Conservation (phyloP, 2,888 invertebrate species). For the Phyto melanocephala region DNA sequence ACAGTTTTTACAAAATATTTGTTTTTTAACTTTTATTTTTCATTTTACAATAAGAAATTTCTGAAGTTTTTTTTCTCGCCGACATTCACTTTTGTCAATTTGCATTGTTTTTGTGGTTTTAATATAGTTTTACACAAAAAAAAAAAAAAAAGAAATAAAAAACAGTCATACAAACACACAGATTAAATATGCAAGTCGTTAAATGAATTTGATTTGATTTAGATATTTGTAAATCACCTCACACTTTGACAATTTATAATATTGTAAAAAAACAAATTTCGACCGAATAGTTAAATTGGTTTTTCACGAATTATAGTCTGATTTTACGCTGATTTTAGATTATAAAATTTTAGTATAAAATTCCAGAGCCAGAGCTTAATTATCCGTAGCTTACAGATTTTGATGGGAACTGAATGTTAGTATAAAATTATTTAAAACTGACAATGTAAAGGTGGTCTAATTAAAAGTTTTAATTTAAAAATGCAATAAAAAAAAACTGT, state of each 20-base stretch:
- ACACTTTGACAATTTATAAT: conserved; percentile 1
- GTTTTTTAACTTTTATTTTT: conserved; percentile 13
- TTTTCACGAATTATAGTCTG: not conserved
- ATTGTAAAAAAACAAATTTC: not conserved
- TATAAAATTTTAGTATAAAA: no score
- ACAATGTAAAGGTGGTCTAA: no score
- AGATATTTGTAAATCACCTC: conserved; percentile 30
- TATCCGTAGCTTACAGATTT: no score
- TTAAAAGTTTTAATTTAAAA: no score
- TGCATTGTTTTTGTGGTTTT: conserved; percentile 48
- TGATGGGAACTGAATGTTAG: no score
- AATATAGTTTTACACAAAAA: conserved; percentile 41
- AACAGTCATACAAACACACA: not conserved
- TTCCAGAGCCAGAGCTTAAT: no score
- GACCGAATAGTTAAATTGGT: not conserved
- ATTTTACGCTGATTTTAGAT: not conserved
- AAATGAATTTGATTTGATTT: conserved; percentile 24
- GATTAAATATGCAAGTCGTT: not conserved
- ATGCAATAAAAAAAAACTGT: no score
- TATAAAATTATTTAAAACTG: no score
- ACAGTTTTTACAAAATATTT: conserved; percentile 34
- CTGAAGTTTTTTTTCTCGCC: conserved; percentile 48
- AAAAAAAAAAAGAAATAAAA: no score
- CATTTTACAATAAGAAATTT: conserved; percentile 29
- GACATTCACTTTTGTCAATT: conserved; percentile 46